phyloP scores from a whole-genome alignment of 2,797 vertebrate species.

The Apodemus agrarius region DNA sequence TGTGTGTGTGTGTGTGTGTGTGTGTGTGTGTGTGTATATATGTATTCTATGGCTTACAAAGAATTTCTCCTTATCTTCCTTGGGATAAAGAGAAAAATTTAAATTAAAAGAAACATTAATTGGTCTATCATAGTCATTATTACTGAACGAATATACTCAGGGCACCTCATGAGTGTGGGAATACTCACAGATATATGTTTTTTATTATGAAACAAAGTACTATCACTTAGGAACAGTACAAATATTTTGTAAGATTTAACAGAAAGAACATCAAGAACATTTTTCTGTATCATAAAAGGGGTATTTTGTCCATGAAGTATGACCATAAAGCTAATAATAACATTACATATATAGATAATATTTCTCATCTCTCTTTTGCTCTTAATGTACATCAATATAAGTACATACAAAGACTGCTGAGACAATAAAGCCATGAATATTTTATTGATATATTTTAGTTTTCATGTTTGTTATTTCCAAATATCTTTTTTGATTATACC shows the following conservation, averaged over 20 bases:
- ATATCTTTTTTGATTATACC: conserved; percentile 69
- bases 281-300: not conserved
- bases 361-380: not conserved
- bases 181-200: not conserved
- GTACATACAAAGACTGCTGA: conserved; percentile 14
- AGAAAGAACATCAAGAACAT: conserved; percentile 31
- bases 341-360: not conserved
- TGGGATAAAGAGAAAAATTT: not conserved
- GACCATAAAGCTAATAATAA: not conserved
- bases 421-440: conserved; percentile 57
- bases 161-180: not conserved
- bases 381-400: conserved; percentile 18
- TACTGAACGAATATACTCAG: not conserved
- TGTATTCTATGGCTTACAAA: not conserved
- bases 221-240: conserved; percentile 23
- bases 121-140: not conserved
- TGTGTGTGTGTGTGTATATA: no score
- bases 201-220: not conserved
- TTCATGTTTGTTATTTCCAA: conserved; percentile 60
- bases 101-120: not conserved
- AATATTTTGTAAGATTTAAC: not conserved
- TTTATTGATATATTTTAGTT: conserved; percentile 69
- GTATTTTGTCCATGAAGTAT: not conserved
- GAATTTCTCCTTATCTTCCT: not conserved
- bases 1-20: no score